Percentiles rank a stretch among this genome's conserved stretches.
Conservation (phyloP, 2,113 vertebrate species). For the Anser cygnoides region DNA sequence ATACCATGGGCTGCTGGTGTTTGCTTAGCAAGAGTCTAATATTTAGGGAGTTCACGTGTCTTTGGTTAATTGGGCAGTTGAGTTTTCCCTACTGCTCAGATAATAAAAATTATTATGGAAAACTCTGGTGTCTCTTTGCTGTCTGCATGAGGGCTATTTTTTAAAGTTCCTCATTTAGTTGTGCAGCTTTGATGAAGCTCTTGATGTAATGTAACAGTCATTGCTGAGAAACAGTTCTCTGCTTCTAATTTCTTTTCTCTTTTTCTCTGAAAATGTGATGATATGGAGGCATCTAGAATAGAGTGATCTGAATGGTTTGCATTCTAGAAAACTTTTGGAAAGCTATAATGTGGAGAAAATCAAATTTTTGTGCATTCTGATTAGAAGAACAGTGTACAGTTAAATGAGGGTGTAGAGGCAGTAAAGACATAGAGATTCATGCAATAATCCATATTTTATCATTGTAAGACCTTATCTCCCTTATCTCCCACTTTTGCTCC, state of each 20-base stretch:
- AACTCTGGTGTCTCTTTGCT: neutral
- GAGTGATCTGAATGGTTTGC: neutral
- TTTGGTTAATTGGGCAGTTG: neutral
- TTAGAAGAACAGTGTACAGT: neutral
- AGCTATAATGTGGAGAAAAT: neutral
- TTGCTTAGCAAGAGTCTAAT: neutral
- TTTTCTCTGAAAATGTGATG: neutral
- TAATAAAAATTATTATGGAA: neutral
- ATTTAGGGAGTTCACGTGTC: neutral
- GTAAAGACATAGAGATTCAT: neutral
- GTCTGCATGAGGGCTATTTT: neutral
- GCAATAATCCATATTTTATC: neutral
- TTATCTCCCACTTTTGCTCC: neutral
- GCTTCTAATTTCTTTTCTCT: neutral
- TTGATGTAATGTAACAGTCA: neutral
- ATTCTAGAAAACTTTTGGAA: neutral
- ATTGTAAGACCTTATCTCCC: neutral
- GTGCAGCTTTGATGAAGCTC: neutral
- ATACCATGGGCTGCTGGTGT: fast-evolving
- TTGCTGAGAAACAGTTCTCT: neutral
- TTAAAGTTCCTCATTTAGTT: neutral
- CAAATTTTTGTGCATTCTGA: neutral
- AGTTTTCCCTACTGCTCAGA: neutral
- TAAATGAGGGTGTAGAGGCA: neutral
- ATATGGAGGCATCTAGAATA: neutral